Base-by-base conservation (phyloP, 2,888 invertebrate genomes). In the Congeria kusceri region DNA sequence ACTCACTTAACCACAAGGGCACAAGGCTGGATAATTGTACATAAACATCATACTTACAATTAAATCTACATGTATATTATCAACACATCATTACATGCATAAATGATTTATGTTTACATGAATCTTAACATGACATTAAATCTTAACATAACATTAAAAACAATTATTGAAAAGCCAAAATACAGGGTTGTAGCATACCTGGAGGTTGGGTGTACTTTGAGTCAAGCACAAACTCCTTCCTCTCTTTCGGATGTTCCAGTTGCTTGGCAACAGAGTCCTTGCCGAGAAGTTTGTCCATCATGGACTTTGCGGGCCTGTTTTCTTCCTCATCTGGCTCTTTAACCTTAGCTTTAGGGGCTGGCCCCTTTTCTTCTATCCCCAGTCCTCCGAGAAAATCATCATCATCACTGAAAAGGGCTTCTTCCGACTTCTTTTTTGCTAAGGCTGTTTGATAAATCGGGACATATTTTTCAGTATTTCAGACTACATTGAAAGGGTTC, bases 191-290 rank as follows among this genome's bases (percentile, higher is more conserved):
- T 18, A 1, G 11, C 32, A 27, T 70, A 79, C 76, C 72, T 76
- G 67, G 76, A 39, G 67, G 64, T 46, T 88, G 82, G 5, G 86
- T 86, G 75, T 91, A 92, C 74, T 90, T 91, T 28, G 87, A 87
- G 77, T 92, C 92, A 53, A 92, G 77, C 0, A 91, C 88, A 89
- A 92, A 91, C 65, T 90, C 89, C 58, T 85, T 87, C 67, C 87
- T 87, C 47, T 88, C 89, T 56, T 88, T 87, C 13, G 73, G 59
- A 3, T 86, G 77, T 61, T 90, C 90, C 44, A 91, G 80, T 47
- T 89, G 86, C 66, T 88, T 87, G 9, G 83, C 72, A 2, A 87
- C 88, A 7, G 82, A 70, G 23, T 81, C 84, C 67, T 88, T 87
- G n/a, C 89, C 88, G 44, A 92, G 84, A 11, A 92, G 82, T 75